A percentile compares a stretch with the other conserved stretches of the same genome.
Conservation (phyloP, 2,888 invertebrate species). For the Netelia melanura region DNA sequence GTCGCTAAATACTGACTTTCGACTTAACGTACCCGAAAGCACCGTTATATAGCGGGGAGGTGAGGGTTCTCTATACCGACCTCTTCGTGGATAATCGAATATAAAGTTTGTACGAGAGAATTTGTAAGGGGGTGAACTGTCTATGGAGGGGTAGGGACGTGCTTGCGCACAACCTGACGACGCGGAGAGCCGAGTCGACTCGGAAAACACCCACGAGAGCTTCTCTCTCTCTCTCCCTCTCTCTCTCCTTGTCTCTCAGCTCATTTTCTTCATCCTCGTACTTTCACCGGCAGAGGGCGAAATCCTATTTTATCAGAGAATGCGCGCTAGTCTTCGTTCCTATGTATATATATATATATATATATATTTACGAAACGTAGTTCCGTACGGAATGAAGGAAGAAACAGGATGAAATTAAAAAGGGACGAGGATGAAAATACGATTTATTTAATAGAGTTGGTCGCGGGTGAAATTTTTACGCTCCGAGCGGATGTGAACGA, state of each 20-base stretch:
- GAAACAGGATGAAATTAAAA: background rate
- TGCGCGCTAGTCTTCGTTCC: background rate
- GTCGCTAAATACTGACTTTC: slow-evolving; percentile 80
- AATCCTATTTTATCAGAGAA: background rate
- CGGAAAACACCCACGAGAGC: slow-evolving; percentile 19
- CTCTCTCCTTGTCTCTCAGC: slow-evolving; percentile 12
- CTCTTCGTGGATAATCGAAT: slow-evolving; percentile 69
- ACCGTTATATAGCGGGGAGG: background rate
- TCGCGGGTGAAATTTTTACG: too few relatives aligned
- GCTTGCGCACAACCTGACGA: slow-evolving; percentile 10
- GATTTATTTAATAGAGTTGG: too few relatives aligned
- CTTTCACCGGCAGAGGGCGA: background rate
- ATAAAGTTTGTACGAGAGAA: slow-evolving; percentile 69
- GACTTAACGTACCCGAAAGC: slow-evolving; percentile 69
- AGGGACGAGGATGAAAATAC: too few relatives aligned
- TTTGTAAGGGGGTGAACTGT: slow-evolving; percentile 43
- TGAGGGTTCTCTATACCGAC: slow-evolving; percentile 29
- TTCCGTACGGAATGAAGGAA: background rate
- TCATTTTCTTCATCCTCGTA: slow-evolving; percentile 10
- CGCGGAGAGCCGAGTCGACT: slow-evolving; percentile 2
- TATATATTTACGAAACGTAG: too few relatives aligned
- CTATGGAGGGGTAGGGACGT: slow-evolving; percentile 12
- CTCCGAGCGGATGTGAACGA: too few relatives aligned
- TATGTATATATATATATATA: background rate
- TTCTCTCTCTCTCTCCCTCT: background rate